Percentiles rank a stretch among this genome's conserved stretches.
These are phyloP conservation scores for Drosophila bocki DNA, from an alignment of 1,140 invertebrate genomes.

Conservation along the genomic window DNA sequence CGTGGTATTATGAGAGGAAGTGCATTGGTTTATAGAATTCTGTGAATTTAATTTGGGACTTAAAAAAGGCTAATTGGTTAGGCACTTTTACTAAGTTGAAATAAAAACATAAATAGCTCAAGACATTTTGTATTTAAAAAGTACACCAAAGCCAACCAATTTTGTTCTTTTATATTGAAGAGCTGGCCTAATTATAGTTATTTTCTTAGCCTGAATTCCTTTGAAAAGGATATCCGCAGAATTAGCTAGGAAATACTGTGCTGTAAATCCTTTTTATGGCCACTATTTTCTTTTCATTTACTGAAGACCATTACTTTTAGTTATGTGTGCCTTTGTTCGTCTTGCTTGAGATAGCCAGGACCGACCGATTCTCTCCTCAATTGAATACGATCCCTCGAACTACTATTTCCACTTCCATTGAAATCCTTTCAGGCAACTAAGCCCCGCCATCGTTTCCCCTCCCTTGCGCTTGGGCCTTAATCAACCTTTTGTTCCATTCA, in stretches of 20 bases:
- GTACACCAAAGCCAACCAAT: too few species aligned
- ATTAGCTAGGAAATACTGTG: conserved; percentile 3
- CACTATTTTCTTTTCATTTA: conserved; percentile 18
- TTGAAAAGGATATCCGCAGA: conserved; percentile 7
- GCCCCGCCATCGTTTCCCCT: not conserved
- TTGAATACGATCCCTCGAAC: conserved; percentile 1
- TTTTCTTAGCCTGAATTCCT: not conserved
- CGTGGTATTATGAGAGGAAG: not conserved
- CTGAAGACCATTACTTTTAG: conserved; percentile 4
- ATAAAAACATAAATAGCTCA: not conserved
- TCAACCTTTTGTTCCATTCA: conserved; percentile 40
- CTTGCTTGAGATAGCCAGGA: not conserved
- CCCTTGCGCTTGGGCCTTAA: conserved; percentile 12
- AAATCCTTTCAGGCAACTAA: conserved; percentile 21
- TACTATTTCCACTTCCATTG: conserved; percentile 13
- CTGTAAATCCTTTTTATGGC: conserved; percentile 10
- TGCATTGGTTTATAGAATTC: not conserved
- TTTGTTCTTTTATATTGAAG: not conserved
- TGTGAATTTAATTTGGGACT: not conserved
- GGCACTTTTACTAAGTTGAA: not conserved
- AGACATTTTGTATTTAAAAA: not conserved
- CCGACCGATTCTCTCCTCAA: not conserved
- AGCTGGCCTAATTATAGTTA: not conserved
- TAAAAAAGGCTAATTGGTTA: not conserved
- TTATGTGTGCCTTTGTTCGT: conserved; percentile 15